Percentiles rank a stretch among this genome's conserved stretches.
Evolutionary conservation across 30 jellyfish, hydroid and myxozoan genomes (phyloP).

Genomic region (Hydractinia symbiolongicarpus): DNA sequence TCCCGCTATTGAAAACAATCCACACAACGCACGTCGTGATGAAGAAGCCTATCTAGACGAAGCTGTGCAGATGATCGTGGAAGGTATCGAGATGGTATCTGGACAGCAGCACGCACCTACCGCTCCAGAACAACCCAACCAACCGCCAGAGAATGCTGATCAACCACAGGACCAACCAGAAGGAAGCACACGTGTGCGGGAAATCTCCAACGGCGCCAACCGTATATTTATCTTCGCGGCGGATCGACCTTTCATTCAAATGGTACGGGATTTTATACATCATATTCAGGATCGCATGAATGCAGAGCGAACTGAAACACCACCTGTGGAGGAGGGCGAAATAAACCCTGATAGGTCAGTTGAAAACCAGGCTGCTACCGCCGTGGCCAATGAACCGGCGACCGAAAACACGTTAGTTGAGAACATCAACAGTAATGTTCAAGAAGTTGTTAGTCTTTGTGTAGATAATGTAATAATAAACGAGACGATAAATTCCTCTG

Average conservation of each 20-base stretch:
- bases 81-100: constrained; percentile 33
- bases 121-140: neutral
- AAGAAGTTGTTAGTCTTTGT: no score
- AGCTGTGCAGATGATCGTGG: constrained; percentile 47
- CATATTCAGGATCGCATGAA: constrained; percentile 21
- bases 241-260: constrained; percentile 30
- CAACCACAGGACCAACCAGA: neutral
- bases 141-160: neutral
- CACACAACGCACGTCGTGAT: constrained; percentile 4
- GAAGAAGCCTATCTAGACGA: constrained; percentile 44
- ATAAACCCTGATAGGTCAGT: neutral
- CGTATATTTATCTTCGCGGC: constrained; percentile 32
- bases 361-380: neutral
- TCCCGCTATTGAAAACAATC: constrained; percentile 73
- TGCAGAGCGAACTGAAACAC: neutral
- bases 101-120: constrained; percentile 12
- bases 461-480: no score
- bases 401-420: no score
- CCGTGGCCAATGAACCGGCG: neutral
- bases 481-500: no score
- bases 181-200: neutral
- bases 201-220: constrained; percentile 22
- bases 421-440: no score
- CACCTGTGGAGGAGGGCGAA: neutral
- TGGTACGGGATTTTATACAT: constrained; percentile 38